Percentiles rank a stretch among this genome's conserved stretches.
Evolutionary conservation across 2,888 invertebrate genomes (phyloP).

Genomic region (Scaptomyza flava): DNA sequence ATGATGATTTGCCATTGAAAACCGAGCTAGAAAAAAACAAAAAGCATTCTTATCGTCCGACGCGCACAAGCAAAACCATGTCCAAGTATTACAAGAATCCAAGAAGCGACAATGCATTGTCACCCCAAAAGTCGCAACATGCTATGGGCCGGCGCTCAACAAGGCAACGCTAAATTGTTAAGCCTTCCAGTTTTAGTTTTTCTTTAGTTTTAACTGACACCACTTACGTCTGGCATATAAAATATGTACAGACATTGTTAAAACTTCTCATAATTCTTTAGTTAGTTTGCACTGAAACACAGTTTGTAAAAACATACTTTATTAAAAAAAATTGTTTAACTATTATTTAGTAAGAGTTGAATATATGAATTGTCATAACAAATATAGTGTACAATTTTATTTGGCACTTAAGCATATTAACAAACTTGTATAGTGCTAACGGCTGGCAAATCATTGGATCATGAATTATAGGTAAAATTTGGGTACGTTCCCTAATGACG

Average conservation of each 20-base stretch:
- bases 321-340: constrained; percentile 50
- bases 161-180: constrained; percentile 58
- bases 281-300: constrained; percentile 19
- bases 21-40: constrained; percentile 51
- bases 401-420: no score
- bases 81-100: constrained; percentile 83
- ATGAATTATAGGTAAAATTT: no score
- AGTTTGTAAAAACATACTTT: constrained; percentile 22
- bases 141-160: constrained; percentile 75
- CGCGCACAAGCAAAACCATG: constrained; percentile 81
- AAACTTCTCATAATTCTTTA: constrained; percentile 25
- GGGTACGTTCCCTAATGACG: no score
- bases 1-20: constrained; percentile 71
- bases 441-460: no score
- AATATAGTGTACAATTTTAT: neutral
- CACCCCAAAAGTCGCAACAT: constrained; percentile 57
- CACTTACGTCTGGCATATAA: constrained; percentile 46
- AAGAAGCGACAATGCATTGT: constrained; percentile 38
- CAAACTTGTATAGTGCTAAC: no score
- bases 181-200: neutral
- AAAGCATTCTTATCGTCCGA: constrained; percentile 67
- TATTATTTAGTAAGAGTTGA: constrained; percentile 25
- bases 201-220: constrained; percentile 1
- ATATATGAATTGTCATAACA: constrained; percentile 11
- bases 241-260: constrained; percentile 55